Base-by-base conservation (phyloP, 2,888 invertebrate species). In the Cotesia congregata region DNA sequence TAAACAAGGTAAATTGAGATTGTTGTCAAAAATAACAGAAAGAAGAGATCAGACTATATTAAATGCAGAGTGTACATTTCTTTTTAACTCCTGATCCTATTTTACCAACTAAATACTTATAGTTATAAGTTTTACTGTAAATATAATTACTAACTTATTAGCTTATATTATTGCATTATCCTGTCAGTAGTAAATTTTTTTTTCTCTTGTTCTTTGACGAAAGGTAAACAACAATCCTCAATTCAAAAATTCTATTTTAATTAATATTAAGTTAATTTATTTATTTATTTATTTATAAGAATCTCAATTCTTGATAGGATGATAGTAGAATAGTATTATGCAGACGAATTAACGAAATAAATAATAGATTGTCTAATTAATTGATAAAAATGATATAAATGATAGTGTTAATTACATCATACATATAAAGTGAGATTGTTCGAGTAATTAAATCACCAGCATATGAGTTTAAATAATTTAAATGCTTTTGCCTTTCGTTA, bases 381-480 rank as follows among this genome's bases (percentile, higher is more conserved):
- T 73, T 70, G 20, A 69, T 73, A 68, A 41, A 72, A 69, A 73
- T 72, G 20, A 69, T 73, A 64, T 41, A 64, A 69, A 73, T 72
- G 39, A 76, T 76, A 64, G 30, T 15, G 65, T 65, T 74, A 64
- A 73, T 68, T 76, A 74, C 69, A 39, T 17, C 69, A 15, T 6
- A 67, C 69, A 15, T 6, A 67, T 67, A 65, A 41, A 59, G 40
- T 61, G 68, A 40, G 60, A 60, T 30, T 39, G 15, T 64, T 4
- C 39, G 5, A 9, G 4, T 12, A 69, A 69, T 9, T 38, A 50
- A 73, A 74, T 70, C n/a, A 41, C n/a, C 15, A 50, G 20, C 50
- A 68, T 60, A 72, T 39, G 12, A 67, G 69, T 39, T 64, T 73
- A 50, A 77, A 77, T 73, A 74, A 74, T 74, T 77, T 50, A 74